Evolutionary conservation across 2,797 vertebrate genomes (phyloP).

Genomic region (Naso thynnoides): DNA sequence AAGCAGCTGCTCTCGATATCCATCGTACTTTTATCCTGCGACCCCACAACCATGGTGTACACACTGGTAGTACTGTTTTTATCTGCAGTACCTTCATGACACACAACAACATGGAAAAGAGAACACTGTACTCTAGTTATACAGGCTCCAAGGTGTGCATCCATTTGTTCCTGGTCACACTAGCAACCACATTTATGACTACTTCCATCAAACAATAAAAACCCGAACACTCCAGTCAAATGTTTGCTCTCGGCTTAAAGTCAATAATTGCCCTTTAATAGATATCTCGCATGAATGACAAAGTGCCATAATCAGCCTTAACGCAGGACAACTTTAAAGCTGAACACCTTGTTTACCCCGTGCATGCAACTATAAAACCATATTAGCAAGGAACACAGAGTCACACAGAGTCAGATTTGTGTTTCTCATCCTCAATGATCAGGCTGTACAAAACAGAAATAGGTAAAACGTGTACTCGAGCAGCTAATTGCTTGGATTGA

Average conservation of each 20-base stretch:
- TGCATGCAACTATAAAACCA: constrained; percentile 8
- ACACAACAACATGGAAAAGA: constrained; percentile 42
- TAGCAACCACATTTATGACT: constrained; percentile 71
- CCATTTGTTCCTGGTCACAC: constrained; percentile 56
- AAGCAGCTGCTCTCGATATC: constrained; percentile 24
- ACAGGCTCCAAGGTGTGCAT: constrained; percentile 39
- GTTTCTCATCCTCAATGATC: constrained; percentile 3
- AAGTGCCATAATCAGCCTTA: constrained; percentile 38
- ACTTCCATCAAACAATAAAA: constrained; percentile 72
- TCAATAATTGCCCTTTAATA: constrained; percentile 60
- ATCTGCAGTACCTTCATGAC: constrained; percentile 11
- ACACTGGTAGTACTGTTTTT: not conserved
- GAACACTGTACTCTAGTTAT: constrained; percentile 5
- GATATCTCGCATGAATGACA: constrained; percentile 34
- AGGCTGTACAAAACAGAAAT: constrained; percentile 5
- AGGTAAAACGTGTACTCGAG: constrained; percentile 12
- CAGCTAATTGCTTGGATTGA: constrained; percentile 20
- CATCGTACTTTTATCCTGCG: not conserved
- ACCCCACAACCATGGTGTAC: not conserved
- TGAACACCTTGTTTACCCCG: constrained; percentile 18
- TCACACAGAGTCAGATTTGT: not conserved
- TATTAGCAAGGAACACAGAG: not conserved
- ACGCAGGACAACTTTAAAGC: constrained; percentile 26
- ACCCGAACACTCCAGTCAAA: constrained; percentile 44
- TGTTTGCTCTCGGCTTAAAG: constrained; percentile 71